Evolutionary conservation across 2,797 vertebrate species (phyloP), one percentile per base, ranked within the genome.

Genomic region (Intellagama lesueurii): DNA sequence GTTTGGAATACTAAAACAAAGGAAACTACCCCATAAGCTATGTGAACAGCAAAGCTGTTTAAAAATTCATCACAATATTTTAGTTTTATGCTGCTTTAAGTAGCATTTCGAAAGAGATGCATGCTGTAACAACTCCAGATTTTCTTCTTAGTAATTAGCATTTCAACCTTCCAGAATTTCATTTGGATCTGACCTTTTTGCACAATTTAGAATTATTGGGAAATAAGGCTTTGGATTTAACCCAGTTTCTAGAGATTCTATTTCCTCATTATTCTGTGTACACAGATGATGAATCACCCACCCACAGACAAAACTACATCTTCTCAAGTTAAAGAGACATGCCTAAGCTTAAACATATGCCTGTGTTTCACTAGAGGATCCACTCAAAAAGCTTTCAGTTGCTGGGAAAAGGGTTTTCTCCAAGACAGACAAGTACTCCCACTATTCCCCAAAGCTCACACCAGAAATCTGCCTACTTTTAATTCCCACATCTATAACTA

Each of bases 381-480:
- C 19, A 52, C 86, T 80, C 87, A 40, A 91, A 66, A 32, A 16
- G 86, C 22, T 0, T 0, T 44, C 32, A 1, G 30, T 56, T 90
- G 64, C 81, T 85, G 32, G 75, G 85, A 77, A 92, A 85, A 7
- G 0, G 4, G 82, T n/a, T 64, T 87, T 86, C 52, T 56, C 14
- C 3, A 47, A 83, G 1, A 5, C 1, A 69, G n/a, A 28, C 0
- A 69, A 35, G 26, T 0, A 0, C 24, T 81, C 80, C 88, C 64
- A 11, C 79, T 28, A 6, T 56, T 93, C 90, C 70, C 82, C 87
- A 89, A 89, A 70, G 90, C 76, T 84, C 52, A 79, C 5, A 28
- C 30, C 1, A 12, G 0, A 35, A 88, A 8, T 32, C 30, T 87
- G 28, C 82, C 88, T 6, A 35, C 24, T 68, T 70, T 83, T 40